Evolutionary conservation across 2,797 vertebrate genomes (phyloP), one percentile per base, ranked within the genome.

Genomic region (Anniella stebbinsi): DNA sequence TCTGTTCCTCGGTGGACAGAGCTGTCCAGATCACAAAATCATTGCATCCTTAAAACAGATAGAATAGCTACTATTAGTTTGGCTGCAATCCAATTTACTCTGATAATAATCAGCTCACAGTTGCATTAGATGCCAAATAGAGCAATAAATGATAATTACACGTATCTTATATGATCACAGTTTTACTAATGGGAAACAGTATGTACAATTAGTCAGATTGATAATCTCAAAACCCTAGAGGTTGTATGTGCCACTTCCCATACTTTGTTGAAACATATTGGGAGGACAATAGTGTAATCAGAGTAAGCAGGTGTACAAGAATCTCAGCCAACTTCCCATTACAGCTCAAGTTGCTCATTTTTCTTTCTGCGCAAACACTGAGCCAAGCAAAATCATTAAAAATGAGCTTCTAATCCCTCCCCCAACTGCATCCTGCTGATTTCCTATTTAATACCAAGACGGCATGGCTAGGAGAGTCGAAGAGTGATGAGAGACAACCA

Each of bases 161-260:
- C 66, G 77, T 81, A 90, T 82, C 69, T 86, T 90, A 81, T 87
- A 90, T 33, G 70, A 83, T 77, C 38, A 70, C 57, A 81, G 73
- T 82, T 90, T 87, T 87, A 57, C 78, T 90, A 90, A 90, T 90
- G 87, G 48, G 57, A 77, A 51, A 54, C 70, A 82, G 67, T 87
- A 86, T 67, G 84, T 76, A 90, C 78, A 83, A 76, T 90, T 90
- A 90, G 70, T 84, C 88, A 87, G 81, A 67, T 90, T 38, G 57
- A 87, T 76, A 69, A 87, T 76, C 80, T 86, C 48, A 86, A 77
- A 80, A 86, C 75, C 66, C 75, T n/a, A 48, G 84, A 86, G 72
- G 76, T 80, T 86, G 76, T 21, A 89, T 54, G 80, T 86, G 66
- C 25, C 51, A 86, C 75, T 87, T 51, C 78, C 89, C 45, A 51